Evolutionary conservation across 2,113 vertebrate genomes (phyloP), one percentile per base, ranked within the genome.

Genomic region (Petrocephalus zakoni): DNA sequence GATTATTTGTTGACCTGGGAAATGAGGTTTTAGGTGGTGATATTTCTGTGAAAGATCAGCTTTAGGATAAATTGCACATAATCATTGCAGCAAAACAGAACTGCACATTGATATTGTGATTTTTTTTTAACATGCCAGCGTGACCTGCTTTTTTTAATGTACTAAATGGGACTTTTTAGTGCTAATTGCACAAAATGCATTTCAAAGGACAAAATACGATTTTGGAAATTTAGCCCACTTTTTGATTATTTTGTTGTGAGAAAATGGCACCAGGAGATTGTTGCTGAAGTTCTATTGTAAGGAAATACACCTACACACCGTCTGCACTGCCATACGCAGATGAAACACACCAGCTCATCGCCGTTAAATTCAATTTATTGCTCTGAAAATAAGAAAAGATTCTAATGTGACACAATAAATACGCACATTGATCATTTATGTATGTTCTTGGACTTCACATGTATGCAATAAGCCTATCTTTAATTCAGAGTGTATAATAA

Each of bases 251-350:
- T 64, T 49, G 22, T 56, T 55, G 82, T 85, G 88, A 29, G 83
- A 87, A 72, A 75, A 89, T 81, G 64, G 56, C 88, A 89, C 88
- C 56, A 85, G 52, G 58, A 72, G 56, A 85, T 42, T 81, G 29
- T 51, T 86, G 64, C 29, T 52, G 86, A 86, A 89, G 53, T 64
- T 42, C n/a, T 52, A 53, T 52, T 17, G 42, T 85, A 46, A 64
- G 58, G 47, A 88, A 84, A 49, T 64, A 89, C 88, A 68, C 58
- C 56, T 89, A 85, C 88, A 72, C 88, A 85, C 82, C 61, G n/a
- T 84, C 22, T 46, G 22, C 75, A 13, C 34, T 58, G 88, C 55
- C 55, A 84, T 51, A 84, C 58, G 88, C 55, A 88, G 42, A 7
- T 86, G 37, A 89, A 88, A 85, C 46, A 64, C 83, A 88, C 2